Conservation (phyloP, 1,140 invertebrate species). For the Polypedilum vanderplanki region DNA sequence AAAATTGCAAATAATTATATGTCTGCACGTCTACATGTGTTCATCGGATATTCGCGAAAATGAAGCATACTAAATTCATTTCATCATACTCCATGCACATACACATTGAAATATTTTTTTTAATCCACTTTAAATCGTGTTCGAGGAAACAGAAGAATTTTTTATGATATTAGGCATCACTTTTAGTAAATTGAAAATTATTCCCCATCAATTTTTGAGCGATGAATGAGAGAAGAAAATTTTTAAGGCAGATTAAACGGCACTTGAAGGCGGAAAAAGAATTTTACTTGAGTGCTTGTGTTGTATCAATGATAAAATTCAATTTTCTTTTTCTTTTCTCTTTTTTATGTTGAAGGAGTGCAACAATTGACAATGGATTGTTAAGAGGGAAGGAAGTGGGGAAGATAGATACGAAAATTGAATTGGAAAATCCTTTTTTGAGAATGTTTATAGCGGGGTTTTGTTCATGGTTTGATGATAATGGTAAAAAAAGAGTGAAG, state of each 20-base stretch:
- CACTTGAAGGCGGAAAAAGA: background rate
- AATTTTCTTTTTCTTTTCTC: background rate
- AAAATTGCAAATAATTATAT: conserved; percentile 3
- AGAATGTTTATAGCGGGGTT: too few relatives aligned
- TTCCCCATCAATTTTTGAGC: background rate
- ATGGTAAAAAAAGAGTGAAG: too few relatives aligned
- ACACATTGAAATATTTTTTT: too few relatives aligned
- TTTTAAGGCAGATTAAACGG: background rate
- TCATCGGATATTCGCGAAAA: too few relatives aligned
- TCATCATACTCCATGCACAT: too few relatives aligned
- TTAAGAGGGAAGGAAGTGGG: background rate
- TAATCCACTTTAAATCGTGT: background rate
- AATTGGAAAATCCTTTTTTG: background rate
- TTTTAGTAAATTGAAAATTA: too few relatives aligned
- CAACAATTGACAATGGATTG: background rate
- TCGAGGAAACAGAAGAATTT: too few relatives aligned
- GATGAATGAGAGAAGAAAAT: background rate
- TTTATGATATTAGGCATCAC: too few relatives aligned
- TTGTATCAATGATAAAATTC: background rate
- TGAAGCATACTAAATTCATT: too few relatives aligned
- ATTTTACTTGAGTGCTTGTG: background rate
- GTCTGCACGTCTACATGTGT: too few relatives aligned
- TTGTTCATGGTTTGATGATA: too few relatives aligned
- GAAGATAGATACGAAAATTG: background rate
- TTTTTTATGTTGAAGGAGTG: too few relatives aligned